Evolutionary conservation across 1,140 invertebrate species (phyloP).

Genomic region (Neuroterus valhalla): DNA sequence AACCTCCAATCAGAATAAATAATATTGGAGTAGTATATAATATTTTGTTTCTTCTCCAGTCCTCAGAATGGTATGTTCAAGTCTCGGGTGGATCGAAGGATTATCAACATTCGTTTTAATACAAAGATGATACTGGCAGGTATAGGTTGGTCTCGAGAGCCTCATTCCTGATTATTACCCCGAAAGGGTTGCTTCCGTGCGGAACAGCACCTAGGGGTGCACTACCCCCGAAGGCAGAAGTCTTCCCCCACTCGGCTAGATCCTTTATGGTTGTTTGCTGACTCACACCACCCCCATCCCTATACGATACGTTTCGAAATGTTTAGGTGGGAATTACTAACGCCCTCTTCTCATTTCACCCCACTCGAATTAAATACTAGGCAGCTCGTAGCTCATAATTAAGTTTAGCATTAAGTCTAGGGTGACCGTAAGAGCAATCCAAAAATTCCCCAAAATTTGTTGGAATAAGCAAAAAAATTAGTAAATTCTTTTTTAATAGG

Average conservation of each 20-base stretch:
- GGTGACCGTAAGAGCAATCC: too few species aligned
- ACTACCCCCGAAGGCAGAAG: constrained; percentile 21
- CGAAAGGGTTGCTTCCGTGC: constrained; percentile 17
- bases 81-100: constrained; percentile 3
- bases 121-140: constrained; percentile 24
- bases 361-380: constrained; percentile 16
- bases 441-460: too few species aligned
- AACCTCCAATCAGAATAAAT: too few species aligned
- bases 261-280: constrained; percentile 28
- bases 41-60: too few species aligned
- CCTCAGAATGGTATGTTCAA: not conserved
- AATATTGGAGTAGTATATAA: too few species aligned
- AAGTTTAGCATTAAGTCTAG: too few species aligned
- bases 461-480: too few species aligned
- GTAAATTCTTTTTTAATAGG: too few species aligned
- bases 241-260: constrained; percentile 23
- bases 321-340: constrained; percentile 27
- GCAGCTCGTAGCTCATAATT: not conserved
- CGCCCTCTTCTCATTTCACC: constrained; percentile 19
- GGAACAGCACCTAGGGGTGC: constrained; percentile 17
- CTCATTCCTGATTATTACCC: constrained; percentile 30
- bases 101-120: constrained; percentile 30
- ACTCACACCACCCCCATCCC: constrained; percentile 23
- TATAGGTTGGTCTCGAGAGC: constrained; percentile 17
- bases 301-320: constrained; percentile 14